Evolutionary conservation across 2,888 invertebrate genomes (phyloP).

Genomic region (Ectobius pallidus): DNA sequence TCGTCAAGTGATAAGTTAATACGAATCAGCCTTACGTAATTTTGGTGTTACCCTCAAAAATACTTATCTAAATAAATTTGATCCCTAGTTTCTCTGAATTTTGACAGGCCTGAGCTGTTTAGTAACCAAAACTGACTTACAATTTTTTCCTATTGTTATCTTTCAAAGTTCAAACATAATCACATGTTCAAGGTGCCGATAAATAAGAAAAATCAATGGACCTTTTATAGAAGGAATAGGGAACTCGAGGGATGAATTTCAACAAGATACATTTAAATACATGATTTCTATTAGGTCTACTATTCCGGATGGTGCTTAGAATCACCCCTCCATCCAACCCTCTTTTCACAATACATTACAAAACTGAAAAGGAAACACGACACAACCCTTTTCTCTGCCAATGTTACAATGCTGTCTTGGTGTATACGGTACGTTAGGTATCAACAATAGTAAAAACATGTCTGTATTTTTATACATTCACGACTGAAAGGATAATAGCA

Average conservation of each 20-base stretch:
- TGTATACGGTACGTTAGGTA: not conserved
- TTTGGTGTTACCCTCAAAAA: no score
- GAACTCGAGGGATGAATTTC: not conserved
- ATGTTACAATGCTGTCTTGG: not conserved
- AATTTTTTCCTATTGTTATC: not conserved
- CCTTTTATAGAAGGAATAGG: not conserved
- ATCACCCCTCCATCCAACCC: not conserved
- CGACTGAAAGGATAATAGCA: not conserved
- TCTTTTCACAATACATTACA: not conserved
- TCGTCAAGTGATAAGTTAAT: no score
- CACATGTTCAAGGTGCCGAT: not conserved
- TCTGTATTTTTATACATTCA: not conserved
- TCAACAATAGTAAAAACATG: not conserved
- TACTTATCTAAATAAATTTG: no score
- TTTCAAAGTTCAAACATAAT: slow-evolving; percentile 7
- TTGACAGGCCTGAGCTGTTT: no score
- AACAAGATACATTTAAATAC: not conserved
- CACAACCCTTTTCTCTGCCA: not conserved
- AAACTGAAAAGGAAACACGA: not conserved
- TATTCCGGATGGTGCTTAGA: not conserved
- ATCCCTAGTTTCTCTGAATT: no score
- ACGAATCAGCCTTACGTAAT: no score
- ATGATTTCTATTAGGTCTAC: not conserved
- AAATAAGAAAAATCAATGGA: slow-evolving; percentile 1
- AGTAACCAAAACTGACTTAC: no score